These are phyloP conservation scores for Monarcha castaneiventris DNA, from an alignment of 2,113 vertebrate species.

Conservation along the genomic window DNA sequence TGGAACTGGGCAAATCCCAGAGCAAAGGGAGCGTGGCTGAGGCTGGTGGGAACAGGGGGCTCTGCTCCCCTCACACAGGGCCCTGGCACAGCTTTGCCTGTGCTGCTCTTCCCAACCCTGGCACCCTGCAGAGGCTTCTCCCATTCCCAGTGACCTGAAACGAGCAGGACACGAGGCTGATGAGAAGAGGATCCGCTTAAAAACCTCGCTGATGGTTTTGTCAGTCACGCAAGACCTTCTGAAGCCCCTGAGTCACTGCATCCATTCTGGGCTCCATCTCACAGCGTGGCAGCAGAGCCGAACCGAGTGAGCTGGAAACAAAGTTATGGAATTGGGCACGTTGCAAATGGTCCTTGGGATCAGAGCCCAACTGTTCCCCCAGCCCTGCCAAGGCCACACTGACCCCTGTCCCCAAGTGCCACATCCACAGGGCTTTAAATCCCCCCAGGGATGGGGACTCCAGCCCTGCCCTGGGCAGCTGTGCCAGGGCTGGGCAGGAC, in stretches of 20 bases:
- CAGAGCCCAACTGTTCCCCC: rapidly evolving
- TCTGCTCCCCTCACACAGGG: background rate
- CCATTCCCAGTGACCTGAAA: background rate
- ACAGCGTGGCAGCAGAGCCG: rapidly evolving
- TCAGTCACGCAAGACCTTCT: rapidly evolving
- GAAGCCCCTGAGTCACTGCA: background rate
- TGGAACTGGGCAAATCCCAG: background rate
- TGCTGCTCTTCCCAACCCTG: rapidly evolving
- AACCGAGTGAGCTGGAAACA: rapidly evolving
- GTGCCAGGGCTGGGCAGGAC: background rate
- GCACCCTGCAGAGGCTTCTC: background rate
- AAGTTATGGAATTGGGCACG: rapidly evolving
- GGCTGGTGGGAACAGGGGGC: background rate
- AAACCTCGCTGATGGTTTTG: rapidly evolving
- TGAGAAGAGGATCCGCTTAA: background rate
- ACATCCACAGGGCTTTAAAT: background rate
- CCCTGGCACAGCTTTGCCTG: background rate
- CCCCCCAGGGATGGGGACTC: background rate
- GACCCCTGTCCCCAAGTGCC: background rate
- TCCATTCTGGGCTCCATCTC: rapidly evolving
- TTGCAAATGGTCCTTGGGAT: background rate
- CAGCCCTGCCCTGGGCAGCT: background rate
- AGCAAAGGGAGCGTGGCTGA: rapidly evolving
- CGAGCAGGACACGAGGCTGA: rapidly evolving
- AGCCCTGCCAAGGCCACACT: background rate